These are phyloP conservation scores for Sorex fumeus DNA, from an alignment of 2,113 vertebrate genomes.

Conservation along the genomic window DNA sequence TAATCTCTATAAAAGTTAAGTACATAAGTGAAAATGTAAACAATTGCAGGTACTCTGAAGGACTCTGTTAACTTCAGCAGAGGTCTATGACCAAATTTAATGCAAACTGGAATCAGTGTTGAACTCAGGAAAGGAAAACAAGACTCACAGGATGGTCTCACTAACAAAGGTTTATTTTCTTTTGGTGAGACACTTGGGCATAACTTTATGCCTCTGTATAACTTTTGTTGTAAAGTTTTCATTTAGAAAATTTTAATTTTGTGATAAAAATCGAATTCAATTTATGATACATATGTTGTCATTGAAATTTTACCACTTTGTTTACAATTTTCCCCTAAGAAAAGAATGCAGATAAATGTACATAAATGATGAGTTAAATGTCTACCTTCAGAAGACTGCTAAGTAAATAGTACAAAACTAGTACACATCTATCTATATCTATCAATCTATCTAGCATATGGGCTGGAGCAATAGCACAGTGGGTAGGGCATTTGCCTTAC, in stretches of 20 bases:
- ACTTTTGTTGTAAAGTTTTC: slow-evolving; percentile 34
- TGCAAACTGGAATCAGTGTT: not conserved
- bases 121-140: not conserved
- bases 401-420: slow-evolving; percentile 69
- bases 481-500: no score
- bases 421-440: not conserved
- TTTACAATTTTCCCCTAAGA: not conserved
- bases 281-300: not conserved
- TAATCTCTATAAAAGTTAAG: not conserved
- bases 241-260: not conserved
- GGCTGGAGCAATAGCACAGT: no score
- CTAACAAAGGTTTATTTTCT: not conserved
- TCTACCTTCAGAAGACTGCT: slow-evolving; percentile 45
- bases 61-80: not conserved
- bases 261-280: slow-evolving; percentile 12
- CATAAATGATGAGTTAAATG: slow-evolving; percentile 43
- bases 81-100: not conserved
- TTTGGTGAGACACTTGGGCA: slow-evolving; percentile 22
- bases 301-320: not conserved
- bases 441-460: no score
- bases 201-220: not conserved
- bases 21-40: not conserved
- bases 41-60: not conserved
- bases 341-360: not conserved
- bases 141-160: not conserved